Evolutionary conservation across 1,140 invertebrate species (phyloP).

Genomic region (Zaprionus taronus): DNA sequence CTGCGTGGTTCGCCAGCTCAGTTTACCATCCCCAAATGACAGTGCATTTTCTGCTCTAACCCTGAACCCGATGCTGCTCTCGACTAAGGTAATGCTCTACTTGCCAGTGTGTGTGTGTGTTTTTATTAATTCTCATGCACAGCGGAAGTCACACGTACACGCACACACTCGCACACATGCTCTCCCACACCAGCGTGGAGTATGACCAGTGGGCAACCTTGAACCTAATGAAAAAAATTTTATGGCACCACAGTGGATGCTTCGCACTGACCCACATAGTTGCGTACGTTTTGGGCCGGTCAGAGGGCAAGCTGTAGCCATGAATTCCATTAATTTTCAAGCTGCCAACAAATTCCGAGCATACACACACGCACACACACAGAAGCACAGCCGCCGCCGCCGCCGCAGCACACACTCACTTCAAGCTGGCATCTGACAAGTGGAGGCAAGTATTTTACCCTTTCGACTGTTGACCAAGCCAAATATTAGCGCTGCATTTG

Average conservation of each 20-base stretch:
- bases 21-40: conserved; percentile 54
- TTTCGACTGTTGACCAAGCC: conserved; percentile 61
- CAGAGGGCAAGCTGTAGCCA: conserved; percentile 70
- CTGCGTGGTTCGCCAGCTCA: conserved; percentile 32
- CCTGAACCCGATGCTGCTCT: neutral
- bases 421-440: conserved; percentile 42
- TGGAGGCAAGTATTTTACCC: conserved; percentile 69
- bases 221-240: conserved; percentile 81
- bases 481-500: conserved; percentile 73
- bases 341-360: conserved; percentile 71
- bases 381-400: conserved; percentile 17
- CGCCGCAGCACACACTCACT: conserved; percentile 42
- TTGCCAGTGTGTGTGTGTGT: neutral
- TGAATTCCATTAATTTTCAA: conserved; percentile 82
- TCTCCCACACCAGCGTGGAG: neutral
- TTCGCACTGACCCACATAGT: conserved; percentile 66
- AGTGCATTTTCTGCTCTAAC: conserved; percentile 58
- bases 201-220: conserved; percentile 60
- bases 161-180: conserved; percentile 3
- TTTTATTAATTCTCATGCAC: conserved; percentile 73
- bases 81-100: conserved; percentile 3
- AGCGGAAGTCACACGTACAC: conserved; percentile 6
- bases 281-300: conserved; percentile 56
- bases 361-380: conserved; percentile 49
- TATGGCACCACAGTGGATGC: conserved; percentile 64